phyloP scores from a whole-genome alignment of 2,888 invertebrate species.

The Drosophila phalerata region DNA sequence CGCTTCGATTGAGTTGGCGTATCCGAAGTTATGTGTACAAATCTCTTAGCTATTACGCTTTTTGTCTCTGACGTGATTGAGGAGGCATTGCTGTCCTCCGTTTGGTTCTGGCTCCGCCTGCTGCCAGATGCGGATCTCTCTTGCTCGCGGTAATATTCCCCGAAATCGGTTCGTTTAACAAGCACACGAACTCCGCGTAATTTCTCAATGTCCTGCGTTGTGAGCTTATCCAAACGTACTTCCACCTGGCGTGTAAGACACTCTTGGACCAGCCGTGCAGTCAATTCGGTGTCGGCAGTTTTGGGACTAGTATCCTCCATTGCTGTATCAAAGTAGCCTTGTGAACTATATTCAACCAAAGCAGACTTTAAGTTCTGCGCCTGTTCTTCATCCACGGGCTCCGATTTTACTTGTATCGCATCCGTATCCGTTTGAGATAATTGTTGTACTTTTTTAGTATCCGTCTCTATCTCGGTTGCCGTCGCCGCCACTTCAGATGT shows the following conservation, averaged over 20 bases:
- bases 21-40: conserved; percentile 70
- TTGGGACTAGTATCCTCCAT: background rate
- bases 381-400: background rate
- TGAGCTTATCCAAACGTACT: conserved; percentile 50
- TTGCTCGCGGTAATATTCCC: conserved; percentile 33
- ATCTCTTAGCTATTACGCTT: conserved; percentile 14
- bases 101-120: conserved; percentile 21
- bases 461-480: conserved; percentile 1
- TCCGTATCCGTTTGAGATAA: background rate
- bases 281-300: background rate
- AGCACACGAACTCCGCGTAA: conserved; percentile 64
- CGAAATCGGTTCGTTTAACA: conserved; percentile 62
- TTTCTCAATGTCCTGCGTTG: conserved; percentile 47
- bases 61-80: conserved; percentile 29
- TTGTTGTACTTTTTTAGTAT: conserved; percentile 14
- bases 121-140: conserved; percentile 8
- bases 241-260: conserved; percentile 49
- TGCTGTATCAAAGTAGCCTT: background rate
- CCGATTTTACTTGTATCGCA: background rate
- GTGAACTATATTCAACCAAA: background rate
- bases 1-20: conserved; percentile 25
- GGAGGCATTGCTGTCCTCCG: conserved; percentile 52
- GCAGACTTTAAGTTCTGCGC: background rate
- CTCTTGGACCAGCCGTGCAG: conserved; percentile 48
- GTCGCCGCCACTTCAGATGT: conserved; percentile 3